Conservation (phyloP, 2,888 invertebrate genomes). For the Tolmerus cingulatus region DNA sequence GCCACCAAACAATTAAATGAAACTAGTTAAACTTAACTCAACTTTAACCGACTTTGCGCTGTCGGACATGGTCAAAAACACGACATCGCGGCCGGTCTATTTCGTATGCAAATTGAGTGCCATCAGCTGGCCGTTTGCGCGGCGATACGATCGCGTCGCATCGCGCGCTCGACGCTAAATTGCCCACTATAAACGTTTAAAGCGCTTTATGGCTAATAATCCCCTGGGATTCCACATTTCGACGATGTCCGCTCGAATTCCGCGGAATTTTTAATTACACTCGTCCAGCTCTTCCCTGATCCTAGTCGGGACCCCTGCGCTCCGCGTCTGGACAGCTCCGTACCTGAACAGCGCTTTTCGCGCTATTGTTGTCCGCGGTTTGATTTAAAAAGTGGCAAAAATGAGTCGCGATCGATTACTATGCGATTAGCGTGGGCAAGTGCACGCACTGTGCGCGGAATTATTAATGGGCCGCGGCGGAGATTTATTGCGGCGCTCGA, state of each 20-base stretch:
- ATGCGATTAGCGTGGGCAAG: conserved; percentile 6
- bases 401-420: not conserved
- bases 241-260: not conserved
- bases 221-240: not conserved
- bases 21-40: not conserved
- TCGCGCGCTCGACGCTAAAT: not conserved
- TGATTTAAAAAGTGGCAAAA: not conserved
- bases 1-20: not conserved
- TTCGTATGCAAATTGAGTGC: conserved; percentile 18
- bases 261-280: not conserved
- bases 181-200: conserved; percentile 1
- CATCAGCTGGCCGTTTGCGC: conserved; percentile 1
- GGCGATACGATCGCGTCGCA: conserved; percentile 6
- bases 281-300: not conserved
- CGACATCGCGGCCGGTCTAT: not conserved
- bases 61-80: conserved; percentile 13
- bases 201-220: conserved; percentile 13
- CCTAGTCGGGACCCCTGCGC: not conserved
- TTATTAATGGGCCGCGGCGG: not conserved
- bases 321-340: not conserved
- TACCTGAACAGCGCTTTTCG: too few species aligned
- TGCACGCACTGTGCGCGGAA: not conserved
- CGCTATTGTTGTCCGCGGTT: not conserved
- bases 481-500: not conserved
- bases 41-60: not conserved